phyloP scores from a whole-genome alignment of 2,888 invertebrate genomes.

The Platerodrilus igneus region DNA sequence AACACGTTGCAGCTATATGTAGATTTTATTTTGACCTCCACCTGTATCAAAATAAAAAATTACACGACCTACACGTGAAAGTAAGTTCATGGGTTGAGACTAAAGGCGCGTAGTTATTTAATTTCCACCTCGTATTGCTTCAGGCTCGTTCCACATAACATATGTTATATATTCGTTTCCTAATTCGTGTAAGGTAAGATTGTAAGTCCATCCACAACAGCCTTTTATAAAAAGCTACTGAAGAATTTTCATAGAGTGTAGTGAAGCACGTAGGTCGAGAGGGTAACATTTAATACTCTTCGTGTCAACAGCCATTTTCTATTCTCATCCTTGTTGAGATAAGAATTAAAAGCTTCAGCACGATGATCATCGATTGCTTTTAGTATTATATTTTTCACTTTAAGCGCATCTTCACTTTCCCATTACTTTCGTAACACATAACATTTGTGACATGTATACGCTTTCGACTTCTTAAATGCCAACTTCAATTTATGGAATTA shows the following conservation, averaged over 20 bases:
- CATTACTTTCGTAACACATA: too few relatives aligned
- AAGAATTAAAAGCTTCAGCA: neutral
- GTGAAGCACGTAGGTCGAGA: too few relatives aligned
- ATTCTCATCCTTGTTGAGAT: too few relatives aligned
- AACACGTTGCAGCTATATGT: constrained; percentile 1
- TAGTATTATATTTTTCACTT: too few relatives aligned
- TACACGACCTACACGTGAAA: neutral
- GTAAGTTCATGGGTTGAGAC: neutral
- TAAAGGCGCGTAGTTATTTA: neutral
- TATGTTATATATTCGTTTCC: neutral
- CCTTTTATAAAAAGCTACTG: too few relatives aligned
- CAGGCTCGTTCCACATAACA: constrained; percentile 1
- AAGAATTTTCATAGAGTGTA: too few relatives aligned
- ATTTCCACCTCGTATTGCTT: neutral
- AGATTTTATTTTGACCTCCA: too few relatives aligned
- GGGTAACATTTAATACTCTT: too few relatives aligned
- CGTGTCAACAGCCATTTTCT: too few relatives aligned
- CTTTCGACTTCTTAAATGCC: neutral
- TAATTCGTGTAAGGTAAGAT: neutral
- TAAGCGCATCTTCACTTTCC: too few relatives aligned
- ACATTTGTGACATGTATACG: constrained; percentile 1
- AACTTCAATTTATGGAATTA: neutral
- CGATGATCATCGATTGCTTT: neutral
- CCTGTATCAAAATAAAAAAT: constrained; percentile 1
- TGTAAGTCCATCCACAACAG: constrained; percentile 4